phyloP scores from a whole-genome alignment of 2,888 invertebrate species.

The Yponomeuta malinellus region DNA sequence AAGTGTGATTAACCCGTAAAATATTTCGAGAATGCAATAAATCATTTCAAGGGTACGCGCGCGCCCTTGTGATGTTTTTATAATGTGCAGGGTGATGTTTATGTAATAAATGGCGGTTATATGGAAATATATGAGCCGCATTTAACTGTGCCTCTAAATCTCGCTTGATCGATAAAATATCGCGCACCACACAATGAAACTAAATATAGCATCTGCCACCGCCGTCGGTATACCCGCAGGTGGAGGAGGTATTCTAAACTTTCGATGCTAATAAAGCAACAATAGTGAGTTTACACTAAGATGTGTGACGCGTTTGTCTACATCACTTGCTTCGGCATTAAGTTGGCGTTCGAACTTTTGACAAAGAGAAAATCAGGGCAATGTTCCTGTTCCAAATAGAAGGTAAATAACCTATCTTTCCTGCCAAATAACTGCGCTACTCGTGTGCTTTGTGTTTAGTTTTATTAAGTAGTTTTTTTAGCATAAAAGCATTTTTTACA shows the following conservation, averaged over 20 bases:
- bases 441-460: too few species aligned
- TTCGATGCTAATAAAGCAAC: constrained; percentile 43
- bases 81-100: not conserved
- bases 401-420: not conserved
- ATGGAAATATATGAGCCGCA: not conserved
- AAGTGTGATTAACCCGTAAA: constrained; percentile 16
- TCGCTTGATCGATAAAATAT: constrained; percentile 45
- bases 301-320: not conserved
- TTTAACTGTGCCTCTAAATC: constrained; percentile 16
- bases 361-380: not conserved
- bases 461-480: too few species aligned
- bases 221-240: constrained; percentile 32
- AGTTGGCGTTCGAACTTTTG: not conserved
- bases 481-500: too few species aligned
- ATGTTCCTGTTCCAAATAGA: not conserved
- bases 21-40: constrained; percentile 24
- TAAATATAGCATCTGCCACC: constrained; percentile 52
- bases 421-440: not conserved
- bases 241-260: constrained; percentile 34
- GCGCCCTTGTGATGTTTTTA: constrained; percentile 14
- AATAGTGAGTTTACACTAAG: constrained; percentile 23
- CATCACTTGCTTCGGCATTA: not conserved
- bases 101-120: not conserved
- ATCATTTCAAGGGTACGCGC: constrained; percentile 25
- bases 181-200: constrained; percentile 62